Percentiles rank a stretch among this genome's conserved stretches.
Evolutionary conservation across 1,140 invertebrate genomes (phyloP).

Genomic region (Nephila pilipes): DNA sequence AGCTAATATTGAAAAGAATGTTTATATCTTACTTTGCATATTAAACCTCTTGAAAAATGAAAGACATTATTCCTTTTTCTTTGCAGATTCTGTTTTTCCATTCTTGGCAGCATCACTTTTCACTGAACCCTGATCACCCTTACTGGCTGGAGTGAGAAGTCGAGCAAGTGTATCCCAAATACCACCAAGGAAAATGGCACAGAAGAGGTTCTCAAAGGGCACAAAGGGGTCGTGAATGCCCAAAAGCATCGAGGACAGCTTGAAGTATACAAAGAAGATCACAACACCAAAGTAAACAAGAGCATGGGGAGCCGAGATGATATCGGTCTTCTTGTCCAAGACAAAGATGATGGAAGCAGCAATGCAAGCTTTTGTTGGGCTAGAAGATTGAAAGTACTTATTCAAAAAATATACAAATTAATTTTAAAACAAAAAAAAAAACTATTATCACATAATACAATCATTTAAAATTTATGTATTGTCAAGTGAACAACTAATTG

Average conservation of each 20-base stretch:
- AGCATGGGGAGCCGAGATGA: slow-evolving; percentile 97
- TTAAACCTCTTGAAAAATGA: background rate
- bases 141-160: slow-evolving; percentile 83
- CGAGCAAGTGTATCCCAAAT: slow-evolving; percentile 92
- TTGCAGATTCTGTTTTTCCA: slow-evolving; percentile 78
- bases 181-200: slow-evolving; percentile 97
- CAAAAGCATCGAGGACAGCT: slow-evolving; percentile 96
- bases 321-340: slow-evolving; percentile 96
- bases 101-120: slow-evolving; percentile 78
- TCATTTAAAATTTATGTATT: too few relatives aligned
- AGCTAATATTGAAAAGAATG: too few relatives aligned
- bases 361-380: slow-evolving; percentile 97
- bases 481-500: too few relatives aligned
- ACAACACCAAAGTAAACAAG: slow-evolving; percentile 98
- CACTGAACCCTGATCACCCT: slow-evolving; percentile 69
- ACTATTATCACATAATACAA: too few relatives aligned
- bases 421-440: too few relatives aligned
- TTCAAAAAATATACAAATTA: too few relatives aligned
- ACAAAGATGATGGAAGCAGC: slow-evolving; percentile 98
- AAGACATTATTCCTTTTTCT: slow-evolving; percentile 78
- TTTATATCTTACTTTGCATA: background rate
- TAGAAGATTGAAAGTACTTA: slow-evolving; percentile 82
- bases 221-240: slow-evolving; percentile 99
- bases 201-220: slow-evolving; percentile 99
- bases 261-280: slow-evolving; percentile 99